Evolutionary conservation across 2,888 invertebrate species (phyloP), one percentile per base, ranked within the genome.

Genomic region (Bellardia pandia): DNA sequence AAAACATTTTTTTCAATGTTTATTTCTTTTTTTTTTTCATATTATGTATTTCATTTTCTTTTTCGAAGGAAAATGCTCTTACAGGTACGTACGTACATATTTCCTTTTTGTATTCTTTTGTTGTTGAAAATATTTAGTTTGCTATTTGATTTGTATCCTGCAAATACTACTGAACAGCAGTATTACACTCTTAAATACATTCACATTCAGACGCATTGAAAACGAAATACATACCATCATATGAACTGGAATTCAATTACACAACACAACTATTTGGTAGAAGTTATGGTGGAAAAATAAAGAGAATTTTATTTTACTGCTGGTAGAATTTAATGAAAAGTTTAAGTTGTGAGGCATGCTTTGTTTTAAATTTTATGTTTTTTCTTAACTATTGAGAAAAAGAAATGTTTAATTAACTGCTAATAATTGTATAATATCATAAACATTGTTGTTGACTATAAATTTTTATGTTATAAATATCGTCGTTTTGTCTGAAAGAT

Each of bases 1-100:
- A 85, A 79, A 79, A 75, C 74, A 79, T 85, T 85, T 85, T 40
- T 53, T 68, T 74, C 58, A 51, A 74, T 74, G 58, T 74, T 66
- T 85, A 23, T 3, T 51, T 78, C 1, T 48, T 14, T 16, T 42
- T 51, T 78, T 60, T 51, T 53, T 2, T 9, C 66, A 66, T 66
- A 48, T 80, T 42, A 37, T 23, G 9, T 56, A n/a, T 82, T 76
- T 60, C 51, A 23, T 23, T 23, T 23, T 23, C 23, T 23, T 56
- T 51, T 75, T 51, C 6, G 45, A 79, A 45, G 33, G 42, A 68
- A 74, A 79, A 79, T 74, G 40, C 60, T 79, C 53, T 68, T 53
- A 69, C 42, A 79, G 79, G 74, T 79, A 37, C 33, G 5, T 1
- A 33, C 5, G 5, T 5, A 33, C 6, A 37, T 37, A 72, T 75